These are phyloP conservation scores for Actinostola sp. DNA, from an alignment of 92 coral and sea anemone species.

Conservation along the genomic window DNA sequence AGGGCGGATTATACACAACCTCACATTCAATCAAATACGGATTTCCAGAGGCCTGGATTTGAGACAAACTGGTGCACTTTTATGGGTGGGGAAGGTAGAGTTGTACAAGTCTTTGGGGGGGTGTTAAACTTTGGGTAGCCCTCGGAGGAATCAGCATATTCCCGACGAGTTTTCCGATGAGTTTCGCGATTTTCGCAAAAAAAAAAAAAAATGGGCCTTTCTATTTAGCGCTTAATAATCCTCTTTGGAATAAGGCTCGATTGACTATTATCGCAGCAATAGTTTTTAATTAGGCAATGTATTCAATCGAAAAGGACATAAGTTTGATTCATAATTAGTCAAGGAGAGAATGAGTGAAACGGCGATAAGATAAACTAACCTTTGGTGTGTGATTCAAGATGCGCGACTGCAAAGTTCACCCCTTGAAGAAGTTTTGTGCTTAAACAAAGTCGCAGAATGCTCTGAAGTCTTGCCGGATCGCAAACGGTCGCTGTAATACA, in stretches of 20 bases:
- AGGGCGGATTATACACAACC: constrained; percentile 13
- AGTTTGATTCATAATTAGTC: background rate
- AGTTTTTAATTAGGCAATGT: constrained; percentile 26
- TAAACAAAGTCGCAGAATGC: too few species aligned
- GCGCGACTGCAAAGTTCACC: too few species aligned
- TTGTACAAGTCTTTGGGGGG: constrained; percentile 24
- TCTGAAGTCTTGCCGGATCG: too few species aligned
- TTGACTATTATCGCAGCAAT: constrained; percentile 8
- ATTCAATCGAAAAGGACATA: constrained; percentile 12
- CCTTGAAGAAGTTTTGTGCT: too few species aligned
- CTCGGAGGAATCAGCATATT: background rate
- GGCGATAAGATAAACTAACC: too few species aligned
- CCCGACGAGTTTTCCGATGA: constrained; percentile 19
- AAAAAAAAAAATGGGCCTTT: too few species aligned
- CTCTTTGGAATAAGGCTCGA: constrained; percentile 15
- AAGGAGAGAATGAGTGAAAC: background rate
- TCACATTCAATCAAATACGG: constrained; percentile 19
- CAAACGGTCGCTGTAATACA: too few species aligned
- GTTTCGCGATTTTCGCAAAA: constrained; percentile 2
- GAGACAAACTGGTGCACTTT: constrained; percentile 1
- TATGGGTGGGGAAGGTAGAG: constrained; percentile 33
- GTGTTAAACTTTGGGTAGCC: constrained; percentile 37
- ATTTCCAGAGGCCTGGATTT: constrained; percentile 31
- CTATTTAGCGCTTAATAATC: constrained; percentile 16
- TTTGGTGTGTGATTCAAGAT: too few species aligned